Base-by-base conservation (phyloP, 2,113 vertebrate genomes). In the Vulpes ferrilata region DNA sequence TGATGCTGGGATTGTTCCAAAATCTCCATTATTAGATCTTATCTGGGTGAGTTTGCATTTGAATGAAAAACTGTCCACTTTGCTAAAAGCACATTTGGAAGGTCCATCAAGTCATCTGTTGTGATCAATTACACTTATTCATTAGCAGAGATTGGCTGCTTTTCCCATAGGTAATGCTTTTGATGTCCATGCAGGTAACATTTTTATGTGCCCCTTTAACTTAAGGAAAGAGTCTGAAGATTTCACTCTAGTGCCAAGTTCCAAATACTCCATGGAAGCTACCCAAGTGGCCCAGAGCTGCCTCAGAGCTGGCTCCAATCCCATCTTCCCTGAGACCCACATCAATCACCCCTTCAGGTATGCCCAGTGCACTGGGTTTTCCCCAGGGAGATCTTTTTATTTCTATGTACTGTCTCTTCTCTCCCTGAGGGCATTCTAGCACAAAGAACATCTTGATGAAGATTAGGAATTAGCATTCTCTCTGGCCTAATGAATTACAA, bases 41-140 rank as follows among this genome's bases (percentile, higher is more conserved):
- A 92, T 97, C 97, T 97, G 93, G 57, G 85, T 83, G 95, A 95
- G 95, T 97, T 93, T 96, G 90, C 94, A 92, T 97, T 96, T 96
- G 97, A 98, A 98, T 98, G 95, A 98, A 96, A 97, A 98, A 98
- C 93, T 95, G 96, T 80, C 97, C 83, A 71, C 88, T 97, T 94
- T 84, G 97, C 98, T 98, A 98, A 98, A 97, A 98, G 97, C 97
- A 81, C 95, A 84, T 96, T 98, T 97, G 97, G 97, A 98, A 88
- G 69, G 89, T 48, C 93, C 97, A 67, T 86, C 96, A 62, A 96
- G 93, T 98, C 97, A 95, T 98, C 91, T 92, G 82, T 98, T 97
- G 89, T 98, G 97, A 98, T 98, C 97, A 98, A 95, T 98, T 96
- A 98, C 35, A 67, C 85, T 95, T 97, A 98, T 97, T 98, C 97